These are phyloP conservation scores for Hippocampus abdominalis DNA, from an alignment of 2,113 vertebrate species.

Conservation along the genomic window DNA sequence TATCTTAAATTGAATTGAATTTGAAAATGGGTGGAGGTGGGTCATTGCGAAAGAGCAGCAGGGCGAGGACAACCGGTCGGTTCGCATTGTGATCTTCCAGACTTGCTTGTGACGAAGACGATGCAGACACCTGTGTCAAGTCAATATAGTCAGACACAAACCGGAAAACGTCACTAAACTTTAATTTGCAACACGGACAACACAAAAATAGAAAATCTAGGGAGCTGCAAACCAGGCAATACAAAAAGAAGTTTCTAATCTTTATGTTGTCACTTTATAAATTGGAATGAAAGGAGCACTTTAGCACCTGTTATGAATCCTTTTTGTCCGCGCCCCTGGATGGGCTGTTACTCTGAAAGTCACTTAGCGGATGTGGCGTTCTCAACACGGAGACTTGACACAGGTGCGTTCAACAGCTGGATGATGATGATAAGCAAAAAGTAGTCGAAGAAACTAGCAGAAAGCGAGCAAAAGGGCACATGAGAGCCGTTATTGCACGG, in stretches of 20 bases:
- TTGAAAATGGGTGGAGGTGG: background rate
- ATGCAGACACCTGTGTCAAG: background rate
- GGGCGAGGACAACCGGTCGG: conserved; percentile 46
- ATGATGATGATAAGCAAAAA: background rate
- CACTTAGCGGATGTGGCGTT: background rate
- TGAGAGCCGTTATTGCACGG: background rate
- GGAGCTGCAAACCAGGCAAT: background rate
- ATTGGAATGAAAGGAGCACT: background rate
- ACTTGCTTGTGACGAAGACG: fast-evolving
- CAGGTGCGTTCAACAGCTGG: background rate
- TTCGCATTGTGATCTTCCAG: conserved; percentile 31
- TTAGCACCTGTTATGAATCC: background rate
- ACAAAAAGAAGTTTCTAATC: too few species aligned
- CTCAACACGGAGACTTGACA: background rate
- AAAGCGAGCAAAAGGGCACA: background rate
- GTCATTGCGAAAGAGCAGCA: background rate
- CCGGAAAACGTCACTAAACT: background rate
- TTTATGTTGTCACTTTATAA: background rate
- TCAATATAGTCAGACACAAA: fast-evolving
- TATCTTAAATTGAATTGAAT: background rate
- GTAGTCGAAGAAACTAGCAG: background rate
- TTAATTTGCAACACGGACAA: background rate
- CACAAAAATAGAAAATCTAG: background rate
- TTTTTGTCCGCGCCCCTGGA: too few species aligned
- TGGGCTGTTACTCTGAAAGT: background rate